These are phyloP conservation scores for Cyrtonyx montezumae DNA, from an alignment of 2,113 vertebrate species.

Conservation along the genomic window DNA sequence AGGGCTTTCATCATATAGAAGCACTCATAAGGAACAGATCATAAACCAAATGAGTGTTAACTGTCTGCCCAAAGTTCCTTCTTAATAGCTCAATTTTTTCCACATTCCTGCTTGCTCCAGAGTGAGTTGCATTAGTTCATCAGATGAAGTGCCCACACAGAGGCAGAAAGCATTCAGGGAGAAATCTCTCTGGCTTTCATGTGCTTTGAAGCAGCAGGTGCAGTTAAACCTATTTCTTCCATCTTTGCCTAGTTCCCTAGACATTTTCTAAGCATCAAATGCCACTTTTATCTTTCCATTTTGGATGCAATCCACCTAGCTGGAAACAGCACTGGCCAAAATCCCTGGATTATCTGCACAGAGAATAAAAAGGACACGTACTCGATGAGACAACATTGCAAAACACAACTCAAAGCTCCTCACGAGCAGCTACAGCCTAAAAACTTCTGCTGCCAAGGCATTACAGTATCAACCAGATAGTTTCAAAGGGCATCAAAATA, in stretches of 20 bases:
- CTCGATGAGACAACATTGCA: neutral
- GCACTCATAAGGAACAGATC: slow-evolving; percentile 40
- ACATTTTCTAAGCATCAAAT: neutral
- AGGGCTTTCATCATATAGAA: neutral
- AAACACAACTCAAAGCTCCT: neutral
- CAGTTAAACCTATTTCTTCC: slow-evolving; percentile 52
- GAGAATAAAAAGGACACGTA: neutral
- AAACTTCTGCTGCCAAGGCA: neutral
- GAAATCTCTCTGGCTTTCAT: slow-evolving; percentile 41
- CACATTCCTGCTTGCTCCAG: slow-evolving; percentile 24
- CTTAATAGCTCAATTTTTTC: slow-evolving; percentile 13
- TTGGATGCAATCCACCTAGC: slow-evolving; percentile 34
- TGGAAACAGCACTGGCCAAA: slow-evolving; percentile 22
- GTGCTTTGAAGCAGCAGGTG: slow-evolving; percentile 60
- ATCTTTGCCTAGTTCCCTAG: neutral
- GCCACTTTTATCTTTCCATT: slow-evolving; percentile 51
- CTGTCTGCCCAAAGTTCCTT: slow-evolving; percentile 52
- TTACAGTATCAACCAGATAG: neutral
- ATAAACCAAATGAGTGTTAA: slow-evolving; percentile 49
- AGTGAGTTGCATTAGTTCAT: slow-evolving; percentile 52
- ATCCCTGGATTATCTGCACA: neutral
- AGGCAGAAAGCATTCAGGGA: slow-evolving; percentile 44
- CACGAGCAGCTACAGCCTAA: neutral
- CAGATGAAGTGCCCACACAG: slow-evolving; percentile 61
- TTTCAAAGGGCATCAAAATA: neutral